These are phyloP conservation scores for Eucriotettix oculatus DNA, from an alignment of 2,888 invertebrate species.

Conservation along the genomic window DNA sequence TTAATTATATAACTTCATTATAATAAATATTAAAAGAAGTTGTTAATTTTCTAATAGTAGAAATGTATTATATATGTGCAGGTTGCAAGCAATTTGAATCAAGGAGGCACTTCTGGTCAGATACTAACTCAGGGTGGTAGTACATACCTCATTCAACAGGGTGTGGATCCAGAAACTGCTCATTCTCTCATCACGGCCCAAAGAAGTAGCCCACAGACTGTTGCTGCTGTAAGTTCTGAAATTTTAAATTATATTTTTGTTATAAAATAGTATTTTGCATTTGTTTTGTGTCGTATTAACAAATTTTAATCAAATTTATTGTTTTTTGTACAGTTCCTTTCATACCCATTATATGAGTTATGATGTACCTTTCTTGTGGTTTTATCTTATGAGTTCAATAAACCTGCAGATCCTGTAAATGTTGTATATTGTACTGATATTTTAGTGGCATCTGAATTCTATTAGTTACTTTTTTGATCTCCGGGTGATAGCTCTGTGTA, in stretches of 20 bases:
- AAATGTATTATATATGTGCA: constrained; percentile 8
- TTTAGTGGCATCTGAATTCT: too few relatives aligned
- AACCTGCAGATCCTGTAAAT: too few relatives aligned
- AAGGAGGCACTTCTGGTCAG: constrained; percentile 16
- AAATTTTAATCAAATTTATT: too few relatives aligned
- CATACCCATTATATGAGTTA: too few relatives aligned
- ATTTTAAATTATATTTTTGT: neutral
- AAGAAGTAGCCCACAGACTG: constrained; percentile 47
- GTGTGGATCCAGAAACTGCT: constrained; percentile 45
- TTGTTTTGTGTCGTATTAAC: too few relatives aligned
- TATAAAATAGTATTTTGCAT: too few relatives aligned
- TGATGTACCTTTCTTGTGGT: too few relatives aligned
- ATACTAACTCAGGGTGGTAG: constrained; percentile 28
- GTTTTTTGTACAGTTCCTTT: too few relatives aligned
- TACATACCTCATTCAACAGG: constrained; percentile 48
- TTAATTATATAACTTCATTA: neutral
- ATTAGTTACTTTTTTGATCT: too few relatives aligned
- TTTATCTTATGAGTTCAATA: too few relatives aligned
- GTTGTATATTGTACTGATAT: too few relatives aligned
- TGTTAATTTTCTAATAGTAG: neutral
- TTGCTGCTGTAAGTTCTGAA: constrained; percentile 40
- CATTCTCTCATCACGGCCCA: constrained; percentile 37
- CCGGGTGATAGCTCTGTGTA: too few relatives aligned
- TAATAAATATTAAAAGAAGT: neutral
- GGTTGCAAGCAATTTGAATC: constrained; percentile 18